Evolutionary conservation across 2,113 vertebrate species (phyloP).

Genomic region (Nanorana parkeri): DNA sequence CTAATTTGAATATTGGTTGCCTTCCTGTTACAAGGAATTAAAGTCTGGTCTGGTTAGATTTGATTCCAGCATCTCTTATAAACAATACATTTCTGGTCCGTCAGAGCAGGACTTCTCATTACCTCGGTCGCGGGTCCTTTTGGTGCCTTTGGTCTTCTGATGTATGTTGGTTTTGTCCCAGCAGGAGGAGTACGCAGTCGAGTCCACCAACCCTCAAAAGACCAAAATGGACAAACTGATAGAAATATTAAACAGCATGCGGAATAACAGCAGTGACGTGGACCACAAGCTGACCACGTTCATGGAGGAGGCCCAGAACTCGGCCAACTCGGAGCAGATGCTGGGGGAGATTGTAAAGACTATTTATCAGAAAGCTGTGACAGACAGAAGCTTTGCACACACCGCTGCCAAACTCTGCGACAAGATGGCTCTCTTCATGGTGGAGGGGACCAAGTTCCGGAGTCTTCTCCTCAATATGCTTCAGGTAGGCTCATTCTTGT

Average conservation of each 20-base stretch:
- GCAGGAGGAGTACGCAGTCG: conserved; percentile 85
- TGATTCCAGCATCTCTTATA: too few relatives aligned
- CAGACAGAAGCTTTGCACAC: conserved; percentile 93
- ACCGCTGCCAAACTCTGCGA: conserved; percentile 93
- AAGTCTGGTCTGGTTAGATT: too few relatives aligned
- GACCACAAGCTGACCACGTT: conserved; percentile 90
- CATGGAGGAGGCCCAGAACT: conserved; percentile 96
- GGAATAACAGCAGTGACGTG: conserved; percentile 91
- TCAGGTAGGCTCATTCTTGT: conserved; percentile 78
- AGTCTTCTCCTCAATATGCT: conserved; percentile 96
- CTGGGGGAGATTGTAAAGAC: conserved; percentile 89
- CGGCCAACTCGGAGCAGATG: conserved; percentile 89
- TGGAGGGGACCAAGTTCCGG: conserved; percentile 96
- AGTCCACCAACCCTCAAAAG: conserved; percentile 76
- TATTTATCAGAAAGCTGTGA: conserved; percentile 92
- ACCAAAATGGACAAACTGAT: conserved; percentile 92
- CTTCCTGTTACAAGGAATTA: too few relatives aligned
- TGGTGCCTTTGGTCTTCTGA: background rate
- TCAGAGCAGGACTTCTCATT: too few relatives aligned
- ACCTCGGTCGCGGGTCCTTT: too few relatives aligned
- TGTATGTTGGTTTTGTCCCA: conserved; percentile 57
- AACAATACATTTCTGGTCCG: too few relatives aligned
- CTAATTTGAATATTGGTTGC: too few relatives aligned
- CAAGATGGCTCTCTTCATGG: conserved; percentile 98
- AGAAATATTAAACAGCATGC: conserved; percentile 95